phyloP scores from a whole-genome alignment of 2,797 vertebrate genomes.

The Crenuchus spilurus region DNA sequence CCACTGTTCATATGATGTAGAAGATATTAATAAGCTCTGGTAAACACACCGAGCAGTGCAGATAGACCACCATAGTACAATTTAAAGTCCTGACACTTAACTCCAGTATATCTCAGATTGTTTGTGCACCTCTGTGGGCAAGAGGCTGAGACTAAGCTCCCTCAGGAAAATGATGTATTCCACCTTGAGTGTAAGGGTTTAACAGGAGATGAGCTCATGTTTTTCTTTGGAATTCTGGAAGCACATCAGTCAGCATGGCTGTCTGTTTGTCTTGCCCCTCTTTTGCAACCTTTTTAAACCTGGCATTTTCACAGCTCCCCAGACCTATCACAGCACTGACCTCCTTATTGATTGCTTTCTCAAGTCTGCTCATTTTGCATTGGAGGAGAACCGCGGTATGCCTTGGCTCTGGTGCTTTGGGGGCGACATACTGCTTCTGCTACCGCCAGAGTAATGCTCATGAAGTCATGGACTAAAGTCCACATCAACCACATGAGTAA shows the following conservation, averaged over 20 bases:
- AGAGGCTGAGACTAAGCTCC: not conserved
- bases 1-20: no score
- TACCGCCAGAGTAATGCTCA: constrained; percentile 20
- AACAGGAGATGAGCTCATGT: not conserved
- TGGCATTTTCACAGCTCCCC: constrained; percentile 22
- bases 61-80: no score
- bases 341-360: constrained; percentile 26
- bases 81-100: no score
- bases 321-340: not conserved
- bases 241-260: not conserved
- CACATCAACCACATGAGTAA: constrained; percentile 37
- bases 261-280: constrained; percentile 20
- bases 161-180: not conserved
- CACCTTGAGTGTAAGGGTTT: not conserved
- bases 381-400: constrained; percentile 17
- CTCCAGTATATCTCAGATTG: no score
- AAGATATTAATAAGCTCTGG: no score
- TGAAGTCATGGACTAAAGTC: constrained; percentile 45
- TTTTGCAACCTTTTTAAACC: constrained; percentile 25
- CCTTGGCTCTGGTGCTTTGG: constrained; percentile 29
- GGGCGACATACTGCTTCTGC: not conserved
- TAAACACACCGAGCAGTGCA: no score
- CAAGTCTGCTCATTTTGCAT: constrained; percentile 23
- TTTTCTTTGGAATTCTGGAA: constrained; percentile 2
- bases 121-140: no score